Percentiles rank a stretch among this genome's conserved stretches.
These are phyloP conservation scores for Novumbra hubbsi DNA, from an alignment of 2,797 vertebrate species.

Conservation along the genomic window DNA sequence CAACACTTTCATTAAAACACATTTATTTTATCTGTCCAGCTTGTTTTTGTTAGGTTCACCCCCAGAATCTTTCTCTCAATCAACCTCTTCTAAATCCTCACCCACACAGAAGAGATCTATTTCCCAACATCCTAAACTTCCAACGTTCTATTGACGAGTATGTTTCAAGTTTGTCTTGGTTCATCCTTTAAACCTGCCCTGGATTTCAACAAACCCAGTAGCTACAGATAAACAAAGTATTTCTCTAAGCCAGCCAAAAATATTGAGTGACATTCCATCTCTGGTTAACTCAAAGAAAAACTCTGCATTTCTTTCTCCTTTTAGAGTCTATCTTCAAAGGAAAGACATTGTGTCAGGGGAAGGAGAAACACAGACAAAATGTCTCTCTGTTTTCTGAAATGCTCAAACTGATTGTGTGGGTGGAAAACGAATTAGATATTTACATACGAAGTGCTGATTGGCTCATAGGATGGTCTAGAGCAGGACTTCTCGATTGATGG, in stretches of 20 bases:
- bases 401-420: conserved; percentile 2
- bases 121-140: no score
- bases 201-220: not conserved
- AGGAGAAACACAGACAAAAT: not conserved
- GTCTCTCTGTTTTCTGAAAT: conserved; percentile 11
- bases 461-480: no score
- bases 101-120: not conserved
- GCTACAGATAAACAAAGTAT: conserved; percentile 1
- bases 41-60: no score
- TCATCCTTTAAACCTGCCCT: not conserved
- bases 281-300: not conserved
- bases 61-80: not conserved
- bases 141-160: not conserved
- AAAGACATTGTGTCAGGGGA: not conserved
- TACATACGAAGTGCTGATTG: no score
- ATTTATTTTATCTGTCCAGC: no score
- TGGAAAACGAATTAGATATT: no score
- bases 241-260: not conserved
- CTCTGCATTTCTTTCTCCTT: not conserved
- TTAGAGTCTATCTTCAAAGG: not conserved
- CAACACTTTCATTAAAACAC: no score
- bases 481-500: no score
- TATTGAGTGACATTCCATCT: not conserved
- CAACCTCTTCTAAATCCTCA: not conserved
- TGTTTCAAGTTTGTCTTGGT: not conserved